phyloP scores from a whole-genome alignment of 92 coral and sea anemone species.

The Paragorgia papillata region DNA sequence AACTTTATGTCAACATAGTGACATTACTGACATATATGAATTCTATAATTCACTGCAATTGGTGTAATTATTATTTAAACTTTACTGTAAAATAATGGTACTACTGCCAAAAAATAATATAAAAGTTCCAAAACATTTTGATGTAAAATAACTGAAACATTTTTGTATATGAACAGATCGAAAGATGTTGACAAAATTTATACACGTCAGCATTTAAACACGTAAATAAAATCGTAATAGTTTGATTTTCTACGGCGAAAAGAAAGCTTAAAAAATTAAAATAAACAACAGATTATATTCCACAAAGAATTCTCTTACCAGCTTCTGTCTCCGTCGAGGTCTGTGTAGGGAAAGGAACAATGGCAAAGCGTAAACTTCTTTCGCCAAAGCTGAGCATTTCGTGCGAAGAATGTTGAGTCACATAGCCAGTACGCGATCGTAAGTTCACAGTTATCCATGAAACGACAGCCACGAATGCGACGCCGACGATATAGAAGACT shows the following conservation, averaged over 20 bases:
- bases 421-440: slow-evolving; percentile 50
- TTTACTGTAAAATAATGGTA: no score
- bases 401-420: slow-evolving; percentile 58
- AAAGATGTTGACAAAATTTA: no score
- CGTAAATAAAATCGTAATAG: neutral
- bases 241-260: neutral
- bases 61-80: no score
- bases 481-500: slow-evolving; percentile 78
- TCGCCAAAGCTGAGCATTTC: slow-evolving; percentile 47
- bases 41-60: no score
- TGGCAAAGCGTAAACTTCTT: slow-evolving; percentile 31
- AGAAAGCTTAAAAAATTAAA: neutral
- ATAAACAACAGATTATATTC: neutral
- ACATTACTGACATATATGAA: no score
- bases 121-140: no score
- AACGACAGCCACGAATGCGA: slow-evolving; percentile 70
- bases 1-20: no score
- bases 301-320: slow-evolving; percentile 9
- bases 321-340: slow-evolving; percentile 20
- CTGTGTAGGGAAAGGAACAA: slow-evolving; percentile 12
- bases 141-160: no score
- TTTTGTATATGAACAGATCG: no score
- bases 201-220: neutral
- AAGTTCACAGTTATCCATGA: slow-evolving; percentile 72
- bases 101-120: no score